Conservation (phyloP, 53 echinoderm and acorn worm species). For the Henricia sp. region DNA sequence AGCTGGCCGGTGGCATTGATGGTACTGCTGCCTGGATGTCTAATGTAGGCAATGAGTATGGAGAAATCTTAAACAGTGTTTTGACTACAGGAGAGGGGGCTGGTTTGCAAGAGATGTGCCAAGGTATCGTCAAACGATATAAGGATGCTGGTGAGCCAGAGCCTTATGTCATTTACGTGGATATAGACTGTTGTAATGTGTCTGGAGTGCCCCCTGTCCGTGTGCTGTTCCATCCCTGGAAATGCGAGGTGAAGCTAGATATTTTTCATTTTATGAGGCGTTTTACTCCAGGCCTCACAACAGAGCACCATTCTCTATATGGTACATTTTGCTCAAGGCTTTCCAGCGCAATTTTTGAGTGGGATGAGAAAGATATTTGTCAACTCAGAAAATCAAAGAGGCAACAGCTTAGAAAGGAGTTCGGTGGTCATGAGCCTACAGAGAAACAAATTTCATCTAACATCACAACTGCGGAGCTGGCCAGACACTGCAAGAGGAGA, state of each 20-base stretch:
- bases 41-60: conserved; percentile 44
- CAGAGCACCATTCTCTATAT: conserved; percentile 64
- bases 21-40: conserved; percentile 54
- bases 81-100: conserved; percentile 10
- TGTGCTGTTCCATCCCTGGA: conserved; percentile 30
- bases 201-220: conserved; percentile 30
- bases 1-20: conserved; percentile 36
- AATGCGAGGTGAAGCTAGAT: conserved; percentile 31
- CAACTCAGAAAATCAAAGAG: conserved; percentile 19
- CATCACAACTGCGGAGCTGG: conserved; percentile 26
- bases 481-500: conserved; percentile 31
- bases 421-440: conserved; percentile 33
- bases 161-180: conserved; percentile 36
- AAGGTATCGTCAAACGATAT: conserved; percentile 31
- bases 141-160: conserved; percentile 33
- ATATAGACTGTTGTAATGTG: conserved; percentile 28
- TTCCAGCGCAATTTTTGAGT: conserved; percentile 60
- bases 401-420: conserved; percentile 2
- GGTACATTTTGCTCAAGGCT: conserved; percentile 43
- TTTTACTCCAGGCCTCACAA: conserved; percentile 40
- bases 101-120: conserved; percentile 21
- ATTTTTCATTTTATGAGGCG: conserved; percentile 53
- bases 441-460: conserved; percentile 23
- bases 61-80: conserved; percentile 12
- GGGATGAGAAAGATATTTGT: conserved; percentile 38